These are phyloP conservation scores for Chaetodon trifasciatus DNA, from an alignment of 2,797 vertebrate genomes.

Conservation along the genomic window DNA sequence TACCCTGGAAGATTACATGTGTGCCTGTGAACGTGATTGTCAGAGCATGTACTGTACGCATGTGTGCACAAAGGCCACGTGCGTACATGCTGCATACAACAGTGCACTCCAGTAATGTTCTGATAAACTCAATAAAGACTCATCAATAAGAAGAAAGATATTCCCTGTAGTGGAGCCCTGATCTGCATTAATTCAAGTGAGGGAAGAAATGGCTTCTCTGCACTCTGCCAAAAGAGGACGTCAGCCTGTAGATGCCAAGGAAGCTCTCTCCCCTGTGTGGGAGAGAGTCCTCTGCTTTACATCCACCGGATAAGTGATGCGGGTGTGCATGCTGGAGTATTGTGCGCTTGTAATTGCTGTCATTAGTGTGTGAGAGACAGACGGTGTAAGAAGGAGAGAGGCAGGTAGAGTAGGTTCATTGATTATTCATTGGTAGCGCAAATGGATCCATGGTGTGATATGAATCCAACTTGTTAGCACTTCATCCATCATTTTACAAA, in stretches of 20 bases:
- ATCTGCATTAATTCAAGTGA: slow-evolving; percentile 41
- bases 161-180: slow-evolving; percentile 30
- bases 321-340: background rate
- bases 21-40: background rate
- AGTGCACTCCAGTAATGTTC: slow-evolving; percentile 39
- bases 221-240: slow-evolving; percentile 28
- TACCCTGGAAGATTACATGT: slow-evolving; percentile 34
- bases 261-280: slow-evolving; percentile 19
- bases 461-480: slow-evolving; percentile 34
- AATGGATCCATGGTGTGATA: slow-evolving; percentile 29
- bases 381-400: slow-evolving; percentile 9
- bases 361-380: slow-evolving; percentile 49
- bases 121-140: slow-evolving; percentile 63
- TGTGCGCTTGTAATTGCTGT: slow-evolving; percentile 53
- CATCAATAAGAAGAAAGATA: slow-evolving; percentile 46
- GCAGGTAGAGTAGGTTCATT: slow-evolving; percentile 35
- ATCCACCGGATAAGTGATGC: slow-evolving; percentile 8
- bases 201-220: slow-evolving; percentile 6
- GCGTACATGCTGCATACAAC: background rate
- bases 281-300: slow-evolving; percentile 34
- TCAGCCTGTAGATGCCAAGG: slow-evolving; percentile 10
- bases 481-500: slow-evolving; percentile 49
- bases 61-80: slow-evolving; percentile 1
- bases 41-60: background rate
- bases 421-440: slow-evolving; percentile 53